These are phyloP conservation scores for Semicossyphus pulcher DNA, from an alignment of 2,113 vertebrate genomes.

Conservation along the genomic window DNA sequence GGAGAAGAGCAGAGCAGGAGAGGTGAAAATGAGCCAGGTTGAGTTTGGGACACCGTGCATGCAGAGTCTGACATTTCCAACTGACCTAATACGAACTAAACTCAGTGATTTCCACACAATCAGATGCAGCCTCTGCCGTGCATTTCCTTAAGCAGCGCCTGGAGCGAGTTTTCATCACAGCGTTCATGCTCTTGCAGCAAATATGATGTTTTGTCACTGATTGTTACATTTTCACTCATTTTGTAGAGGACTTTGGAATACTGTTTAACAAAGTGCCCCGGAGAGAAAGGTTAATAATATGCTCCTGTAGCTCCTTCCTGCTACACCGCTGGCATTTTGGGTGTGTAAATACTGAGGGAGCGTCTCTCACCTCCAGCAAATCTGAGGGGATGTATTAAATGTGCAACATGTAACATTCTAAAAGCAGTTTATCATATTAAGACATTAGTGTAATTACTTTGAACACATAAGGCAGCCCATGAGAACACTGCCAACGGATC, in stretches of 20 bases:
- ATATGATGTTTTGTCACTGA: conserved; percentile 26
- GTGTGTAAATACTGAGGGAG: conserved; percentile 3
- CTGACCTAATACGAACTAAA: background rate
- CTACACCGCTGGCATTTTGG: conserved; percentile 25
- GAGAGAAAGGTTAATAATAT: conserved; percentile 52
- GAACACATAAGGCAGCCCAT: too few species aligned
- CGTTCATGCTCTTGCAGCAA: conserved; percentile 1
- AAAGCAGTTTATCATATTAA: too few species aligned
- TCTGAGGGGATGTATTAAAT: conserved; percentile 3
- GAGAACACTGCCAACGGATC: too few species aligned
- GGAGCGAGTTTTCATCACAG: conserved; percentile 24
- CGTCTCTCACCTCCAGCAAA: background rate
- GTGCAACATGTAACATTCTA: too few species aligned
- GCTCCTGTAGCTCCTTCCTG: conserved; percentile 17
- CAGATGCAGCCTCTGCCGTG: conserved; percentile 5
- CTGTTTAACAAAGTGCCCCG: conserved; percentile 11
- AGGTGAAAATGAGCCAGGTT: background rate
- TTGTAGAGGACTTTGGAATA: conserved; percentile 21
- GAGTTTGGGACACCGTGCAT: background rate
- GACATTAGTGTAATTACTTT: too few species aligned
- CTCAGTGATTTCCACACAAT: conserved; percentile 2
- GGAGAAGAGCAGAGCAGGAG: background rate
- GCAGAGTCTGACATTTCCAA: background rate
- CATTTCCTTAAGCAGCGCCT: conserved; percentile 16
- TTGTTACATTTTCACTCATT: conserved; percentile 31